Conservation (phyloP, 1,140 invertebrate species). For the Platorchestia sp. region DNA sequence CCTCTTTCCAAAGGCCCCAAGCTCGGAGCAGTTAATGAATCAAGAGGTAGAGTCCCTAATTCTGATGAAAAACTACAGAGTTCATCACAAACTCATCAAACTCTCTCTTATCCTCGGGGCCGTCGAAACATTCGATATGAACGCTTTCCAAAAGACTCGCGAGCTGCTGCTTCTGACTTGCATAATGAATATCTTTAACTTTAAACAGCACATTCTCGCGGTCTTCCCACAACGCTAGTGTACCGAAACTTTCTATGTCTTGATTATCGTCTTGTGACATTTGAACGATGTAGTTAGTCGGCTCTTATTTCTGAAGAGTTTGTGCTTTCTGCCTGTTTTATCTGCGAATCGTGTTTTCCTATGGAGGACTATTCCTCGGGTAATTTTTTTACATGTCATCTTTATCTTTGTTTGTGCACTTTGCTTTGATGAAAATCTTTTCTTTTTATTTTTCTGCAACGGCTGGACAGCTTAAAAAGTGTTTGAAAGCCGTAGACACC, state of each 20-base stretch:
- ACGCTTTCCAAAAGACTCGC: not conserved
- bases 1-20: conserved; percentile 13
- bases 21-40: not conserved
- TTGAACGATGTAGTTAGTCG: not conserved
- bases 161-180: not conserved
- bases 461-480: not conserved
- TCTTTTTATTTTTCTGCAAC: not conserved
- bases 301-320: not conserved
- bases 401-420: not conserved
- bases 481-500: conserved; percentile 2
- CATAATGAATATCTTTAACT: not conserved
- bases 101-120: conserved; percentile 9
- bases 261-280: not conserved
- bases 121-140: not conserved
- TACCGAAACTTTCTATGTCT: not conserved
- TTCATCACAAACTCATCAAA: conserved; percentile 20
- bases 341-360: not conserved
- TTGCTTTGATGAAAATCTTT: not conserved
- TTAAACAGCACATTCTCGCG: not conserved
- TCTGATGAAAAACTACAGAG: not conserved
- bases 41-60: not conserved
- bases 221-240: not conserved
- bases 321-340: not conserved
- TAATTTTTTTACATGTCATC: not conserved
- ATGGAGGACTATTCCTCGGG: not conserved